Base-by-base conservation (phyloP, 2,797 vertebrate genomes). In the Jordanella pulchra region DNA sequence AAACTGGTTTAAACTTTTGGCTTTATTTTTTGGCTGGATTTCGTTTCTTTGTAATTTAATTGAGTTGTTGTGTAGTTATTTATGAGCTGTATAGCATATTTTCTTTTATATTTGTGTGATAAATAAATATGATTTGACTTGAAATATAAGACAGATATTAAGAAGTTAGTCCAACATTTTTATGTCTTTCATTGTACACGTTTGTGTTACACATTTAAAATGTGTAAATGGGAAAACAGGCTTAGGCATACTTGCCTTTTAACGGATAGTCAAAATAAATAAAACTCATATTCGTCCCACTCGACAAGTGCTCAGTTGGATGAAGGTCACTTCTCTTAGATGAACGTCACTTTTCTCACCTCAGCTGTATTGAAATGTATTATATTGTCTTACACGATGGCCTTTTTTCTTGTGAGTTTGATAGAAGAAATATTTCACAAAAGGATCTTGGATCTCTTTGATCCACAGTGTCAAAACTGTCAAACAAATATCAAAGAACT, bases 401-500 rank as follows among this genome's bases (percentile, higher is more conserved):
- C 11, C 4, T 5, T 48, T 75, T 71, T 58, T 61, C 9, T 23
- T 51, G 7, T 71, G 23, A 66, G 51, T 75, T 66, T 72, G 69
- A 72, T 69, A 76, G 72, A 75, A 27, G 54, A 81, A 78, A 27
- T 7, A 73, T 70, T 72, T 83, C 25, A 61, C 63, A n/a, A 83
- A 54, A 67, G 47, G 66, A 51, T 39, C 28, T 81, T 50, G 61
- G 64, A 79, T 84, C 30, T 71, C 48, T 75, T 68, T 69, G 65
- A 76, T 78, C 39, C 30, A 64, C 25, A 0, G 47, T 84, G 79
- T 86, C 82, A 85, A 10, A 81, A 45, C 28, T 81, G 84, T 83
- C 83, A 78, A 76, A 39, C 55, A 54, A 55, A 68, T 69, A 85
- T 86, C 78, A 89, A 78, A 85, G 71, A 73, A 60, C 5, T 45